Percentiles rank a stretch among this genome's conserved stretches.
Conservation (phyloP, 1,140 invertebrate species). For the Acromyrmex charruanus region DNA sequence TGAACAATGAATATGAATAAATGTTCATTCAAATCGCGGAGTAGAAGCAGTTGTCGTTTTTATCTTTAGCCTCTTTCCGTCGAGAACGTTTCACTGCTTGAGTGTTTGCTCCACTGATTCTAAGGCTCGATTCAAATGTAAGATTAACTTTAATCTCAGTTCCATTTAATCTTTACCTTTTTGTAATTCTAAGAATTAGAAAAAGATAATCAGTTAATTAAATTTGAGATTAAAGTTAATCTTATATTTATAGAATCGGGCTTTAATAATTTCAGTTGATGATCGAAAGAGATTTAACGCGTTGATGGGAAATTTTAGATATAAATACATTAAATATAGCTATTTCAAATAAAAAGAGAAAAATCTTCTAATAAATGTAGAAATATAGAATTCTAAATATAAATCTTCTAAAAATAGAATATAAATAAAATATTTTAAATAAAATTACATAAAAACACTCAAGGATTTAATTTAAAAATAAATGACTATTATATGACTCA, state of each 20-base stretch:
- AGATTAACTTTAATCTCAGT: no score
- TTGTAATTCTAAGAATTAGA: no score
- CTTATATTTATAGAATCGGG: no score
- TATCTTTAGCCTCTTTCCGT: not conserved
- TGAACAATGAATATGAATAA: slow-evolving; percentile 72
- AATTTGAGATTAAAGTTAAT: no score
- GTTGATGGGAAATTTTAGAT: not conserved
- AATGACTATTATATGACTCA: not conserved
- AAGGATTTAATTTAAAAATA: not conserved
- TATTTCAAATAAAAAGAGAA: not conserved
- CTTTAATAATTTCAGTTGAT: not conserved
- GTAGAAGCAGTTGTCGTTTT: not conserved
- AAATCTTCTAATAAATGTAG: no score
- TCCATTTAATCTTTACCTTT: no score
- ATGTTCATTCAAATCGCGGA: slow-evolving; percentile 48
- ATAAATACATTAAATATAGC: not conserved
- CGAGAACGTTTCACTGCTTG: not conserved
- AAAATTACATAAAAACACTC: not conserved
- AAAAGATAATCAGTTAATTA: no score
- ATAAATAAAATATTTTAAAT: not conserved
- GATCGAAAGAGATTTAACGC: not conserved
- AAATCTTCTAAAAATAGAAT: no score
- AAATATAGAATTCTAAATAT: not conserved
- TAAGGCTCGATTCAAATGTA: no score
- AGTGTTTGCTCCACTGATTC: not conserved